phyloP scores from a whole-genome alignment of 2,797 vertebrate genomes.

The Myotis planiceps region DNA sequence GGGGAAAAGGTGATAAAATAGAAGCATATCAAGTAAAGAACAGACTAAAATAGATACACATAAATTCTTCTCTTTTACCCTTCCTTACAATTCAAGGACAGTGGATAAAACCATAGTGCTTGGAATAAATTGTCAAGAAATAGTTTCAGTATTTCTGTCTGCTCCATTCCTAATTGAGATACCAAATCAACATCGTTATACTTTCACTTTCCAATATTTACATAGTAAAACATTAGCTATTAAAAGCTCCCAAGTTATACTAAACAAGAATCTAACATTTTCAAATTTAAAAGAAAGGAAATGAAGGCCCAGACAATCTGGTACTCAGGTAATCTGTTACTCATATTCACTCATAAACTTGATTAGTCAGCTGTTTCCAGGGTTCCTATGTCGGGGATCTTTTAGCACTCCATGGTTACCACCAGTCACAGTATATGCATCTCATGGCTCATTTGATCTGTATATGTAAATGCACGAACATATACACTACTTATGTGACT shows the following conservation, averaged over 20 bases:
- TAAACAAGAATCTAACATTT: background rate
- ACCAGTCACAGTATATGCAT: background rate
- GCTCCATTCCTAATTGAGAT: background rate
- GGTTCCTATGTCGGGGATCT: background rate
- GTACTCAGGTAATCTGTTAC: background rate
- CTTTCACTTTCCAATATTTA: background rate
- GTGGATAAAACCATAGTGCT: background rate
- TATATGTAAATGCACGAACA: background rate
- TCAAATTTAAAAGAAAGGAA: background rate
- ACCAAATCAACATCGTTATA: background rate
- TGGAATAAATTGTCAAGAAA: constrained; percentile 16
- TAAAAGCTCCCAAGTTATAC: background rate
- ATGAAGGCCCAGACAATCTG: background rate
- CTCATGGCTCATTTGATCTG: background rate
- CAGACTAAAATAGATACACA: constrained; percentile 27
- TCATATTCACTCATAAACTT: background rate
- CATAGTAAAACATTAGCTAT: background rate
- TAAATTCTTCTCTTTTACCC: background rate
- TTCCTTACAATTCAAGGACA: constrained; percentile 46
- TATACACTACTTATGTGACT: background rate
- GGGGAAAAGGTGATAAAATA: constrained; percentile 31
- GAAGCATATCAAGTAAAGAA: constrained; percentile 52
- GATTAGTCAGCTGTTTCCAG: background rate
- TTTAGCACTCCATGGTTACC: background rate
- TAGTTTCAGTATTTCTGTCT: background rate